phyloP scores from a whole-genome alignment of 2,797 vertebrate genomes.

The Selene dorsalis region DNA sequence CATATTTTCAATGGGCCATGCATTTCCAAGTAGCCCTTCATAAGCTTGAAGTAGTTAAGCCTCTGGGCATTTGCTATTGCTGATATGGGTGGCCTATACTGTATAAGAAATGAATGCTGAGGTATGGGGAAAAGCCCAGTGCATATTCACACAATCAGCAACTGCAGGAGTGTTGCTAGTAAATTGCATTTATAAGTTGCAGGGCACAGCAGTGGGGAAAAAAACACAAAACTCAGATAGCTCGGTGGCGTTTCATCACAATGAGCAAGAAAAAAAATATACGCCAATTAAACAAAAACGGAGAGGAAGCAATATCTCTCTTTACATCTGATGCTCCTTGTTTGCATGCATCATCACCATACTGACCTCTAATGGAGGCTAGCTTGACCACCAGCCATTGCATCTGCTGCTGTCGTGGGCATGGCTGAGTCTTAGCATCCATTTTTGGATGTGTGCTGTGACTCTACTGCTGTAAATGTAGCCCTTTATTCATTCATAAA shows the following conservation, averaged over 20 bases:
- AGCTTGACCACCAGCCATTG: too few relatives aligned
- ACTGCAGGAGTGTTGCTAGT: constrained; percentile 20
- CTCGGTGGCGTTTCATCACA: background rate
- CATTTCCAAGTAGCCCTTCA: constrained; percentile 47
- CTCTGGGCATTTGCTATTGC: constrained; percentile 28
- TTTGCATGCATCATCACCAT: background rate
- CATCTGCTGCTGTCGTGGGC: too few relatives aligned
- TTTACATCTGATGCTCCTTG: background rate
- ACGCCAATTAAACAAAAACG: background rate
- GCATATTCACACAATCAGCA: constrained; percentile 47
- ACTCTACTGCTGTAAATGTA: too few relatives aligned
- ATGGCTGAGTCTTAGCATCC: background rate
- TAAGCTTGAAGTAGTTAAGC: constrained; percentile 58
- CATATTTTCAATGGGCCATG: constrained; percentile 20
- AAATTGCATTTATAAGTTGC: constrained; percentile 66
- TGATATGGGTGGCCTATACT: constrained; percentile 38
- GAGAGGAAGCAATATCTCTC: background rate
- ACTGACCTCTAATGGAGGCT: background rate
- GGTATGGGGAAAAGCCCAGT: constrained; percentile 30
- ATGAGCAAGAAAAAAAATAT: too few relatives aligned
- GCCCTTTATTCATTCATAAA: too few relatives aligned
- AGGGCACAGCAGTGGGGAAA: constrained; percentile 11
- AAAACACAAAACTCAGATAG: constrained; percentile 9
- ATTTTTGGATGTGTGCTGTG: too few relatives aligned
- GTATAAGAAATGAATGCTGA: constrained; percentile 60